Evolutionary conservation across 2,888 invertebrate species (phyloP), one percentile per base, ranked within the genome.

Genomic region (Polyommatus icarus): DNA sequence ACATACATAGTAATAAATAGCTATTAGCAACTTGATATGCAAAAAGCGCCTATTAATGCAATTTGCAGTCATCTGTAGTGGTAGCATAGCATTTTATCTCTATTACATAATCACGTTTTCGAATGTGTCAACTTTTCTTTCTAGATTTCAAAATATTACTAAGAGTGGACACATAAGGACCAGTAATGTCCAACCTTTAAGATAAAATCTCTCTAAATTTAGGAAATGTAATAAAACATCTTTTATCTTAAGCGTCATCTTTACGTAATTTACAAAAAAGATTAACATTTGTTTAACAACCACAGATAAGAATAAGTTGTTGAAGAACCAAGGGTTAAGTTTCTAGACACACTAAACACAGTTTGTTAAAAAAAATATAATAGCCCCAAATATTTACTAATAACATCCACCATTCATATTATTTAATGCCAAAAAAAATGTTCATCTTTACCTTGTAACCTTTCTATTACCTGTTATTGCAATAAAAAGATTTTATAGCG

Each of bases 201-300:
- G 67, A 67, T 67, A 32, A 67, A 1, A 67, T 67, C 67, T 67
- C 5, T 15, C 67, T 67, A 67, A 67, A 32, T 67, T 67, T 67
- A 67, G 67, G 18, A 67, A 32, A 29, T 18, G 32, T 67, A 67
- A 67, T 67, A 72, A 72, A 77, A 71, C 71, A 50, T 61, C 77
- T 46, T 36, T 20, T 72, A 72, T 72, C 72, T 72, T 20, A 40
- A 8, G 71, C 18, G 40, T 72, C 72, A 72, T 72, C 72, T 72
- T 72, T 72, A 72, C 72, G n/a, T 72, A 72, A 40, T 72, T 20
- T 40, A 72, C n/a, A 40, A 40, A 40, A 72, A 72, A 72, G 32
- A 71, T 71, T 71, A 72, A 40, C 20, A 20, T 72, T 72, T 72
- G 40, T 72, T 40, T 40, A 72, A 72, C 72, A 40, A 72, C 67